Percentiles rank a stretch among this genome's conserved stretches.
Conservation (phyloP, 2,888 invertebrate species). For the Acronicta alni region DNA sequence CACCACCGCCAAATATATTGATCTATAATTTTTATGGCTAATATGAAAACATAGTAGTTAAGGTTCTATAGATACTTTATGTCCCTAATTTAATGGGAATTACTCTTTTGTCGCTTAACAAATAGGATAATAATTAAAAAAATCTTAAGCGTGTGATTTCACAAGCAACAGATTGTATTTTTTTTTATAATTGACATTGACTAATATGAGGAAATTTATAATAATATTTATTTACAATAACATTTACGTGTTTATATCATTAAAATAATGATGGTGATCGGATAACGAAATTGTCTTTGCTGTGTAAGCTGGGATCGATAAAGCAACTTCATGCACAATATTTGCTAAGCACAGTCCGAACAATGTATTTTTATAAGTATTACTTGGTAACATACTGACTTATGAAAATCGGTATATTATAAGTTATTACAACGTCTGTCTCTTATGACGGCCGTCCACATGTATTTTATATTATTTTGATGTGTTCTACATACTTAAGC, state of each 20-base stretch:
- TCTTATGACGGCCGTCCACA: slow-evolving; percentile 57
- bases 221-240: slow-evolving; percentile 32
- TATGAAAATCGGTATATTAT: slow-evolving; percentile 43
- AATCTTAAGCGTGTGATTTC: slow-evolving; percentile 14
- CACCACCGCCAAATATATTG: slow-evolving; percentile 9
- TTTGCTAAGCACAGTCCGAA: slow-evolving; percentile 70
- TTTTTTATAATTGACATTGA: slow-evolving; percentile 29
- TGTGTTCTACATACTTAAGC: slow-evolving; percentile 57
- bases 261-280: slow-evolving; percentile 34
- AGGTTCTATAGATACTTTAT: slow-evolving; percentile 28
- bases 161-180: slow-evolving; percentile 9
- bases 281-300: slow-evolving; percentile 48
- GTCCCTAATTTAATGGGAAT: slow-evolving; percentile 28
- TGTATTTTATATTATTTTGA: slow-evolving; percentile 59
- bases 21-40: slow-evolving; percentile 38
- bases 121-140: slow-evolving; percentile 26
- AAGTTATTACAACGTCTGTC: slow-evolving; percentile 56
- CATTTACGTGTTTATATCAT: slow-evolving; percentile 37
- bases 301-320: slow-evolving; percentile 56
- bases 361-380: slow-evolving; percentile 66
- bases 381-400: slow-evolving; percentile 56
- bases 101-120: slow-evolving; percentile 29
- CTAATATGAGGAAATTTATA: slow-evolving; percentile 42
- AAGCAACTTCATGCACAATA: slow-evolving; percentile 73
- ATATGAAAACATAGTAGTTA: slow-evolving; percentile 25